phyloP scores from a whole-genome alignment of 2,797 vertebrate genomes.

The Galaxias olidus region DNA sequence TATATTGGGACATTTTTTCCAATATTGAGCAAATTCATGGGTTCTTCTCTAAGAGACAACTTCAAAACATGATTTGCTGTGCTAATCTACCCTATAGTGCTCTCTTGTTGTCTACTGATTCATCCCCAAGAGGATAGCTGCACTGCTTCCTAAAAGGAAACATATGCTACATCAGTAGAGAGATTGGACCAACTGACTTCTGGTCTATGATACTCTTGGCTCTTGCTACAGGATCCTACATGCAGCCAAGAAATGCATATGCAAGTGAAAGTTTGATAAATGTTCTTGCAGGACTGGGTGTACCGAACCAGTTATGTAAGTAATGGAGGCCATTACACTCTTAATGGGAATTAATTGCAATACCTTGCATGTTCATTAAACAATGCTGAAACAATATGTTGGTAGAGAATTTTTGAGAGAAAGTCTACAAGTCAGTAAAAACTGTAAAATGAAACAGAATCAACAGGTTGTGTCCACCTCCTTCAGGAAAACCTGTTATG shows the following conservation, averaged over 20 bases:
- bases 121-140: background rate
- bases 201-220: too few relatives aligned
- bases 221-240: too few relatives aligned
- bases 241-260: constrained; percentile 15
- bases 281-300: constrained; percentile 29
- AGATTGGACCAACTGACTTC: constrained; percentile 10
- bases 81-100: too few relatives aligned
- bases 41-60: too few relatives aligned
- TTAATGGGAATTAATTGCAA: constrained; percentile 32
- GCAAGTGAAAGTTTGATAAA: constrained; percentile 32
- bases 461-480: background rate
- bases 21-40: too few relatives aligned
- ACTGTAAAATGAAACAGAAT: background rate
- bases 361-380: constrained; percentile 14
- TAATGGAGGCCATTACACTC: constrained; percentile 31
- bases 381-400: constrained; percentile 5
- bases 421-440: background rate
- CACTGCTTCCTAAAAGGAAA: background rate
- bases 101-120: constrained; percentile 5
- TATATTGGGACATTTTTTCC: too few relatives aligned
- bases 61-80: too few relatives aligned
- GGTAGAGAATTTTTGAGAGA: constrained; percentile 16
- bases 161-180: constrained; percentile 10
- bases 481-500: too few relatives aligned
- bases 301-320: constrained; percentile 33